Evolutionary conservation across 2,797 vertebrate genomes (phyloP), one percentile per base, ranked within the genome.

Genomic region (Nothura maculosa): DNA sequence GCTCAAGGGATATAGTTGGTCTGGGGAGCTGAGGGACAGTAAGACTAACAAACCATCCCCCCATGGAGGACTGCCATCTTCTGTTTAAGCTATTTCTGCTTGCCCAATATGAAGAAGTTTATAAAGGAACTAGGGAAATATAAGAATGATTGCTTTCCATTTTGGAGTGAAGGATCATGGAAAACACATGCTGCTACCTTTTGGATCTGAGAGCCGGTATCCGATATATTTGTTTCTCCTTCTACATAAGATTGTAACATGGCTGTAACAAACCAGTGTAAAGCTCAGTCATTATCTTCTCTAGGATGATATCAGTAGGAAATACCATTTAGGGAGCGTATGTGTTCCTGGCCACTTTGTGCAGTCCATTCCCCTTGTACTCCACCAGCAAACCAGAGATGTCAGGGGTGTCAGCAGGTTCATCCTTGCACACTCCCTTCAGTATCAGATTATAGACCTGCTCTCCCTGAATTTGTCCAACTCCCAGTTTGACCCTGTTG

Each of bases 1-100:
- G 14, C 34, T 78, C 36, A 10, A 20, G 67, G 34, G 85, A 64
- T 18, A 24, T 57, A 32, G 28, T 27, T 72, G 50, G 18, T 47
- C 18, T 47, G 50, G 25, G 25, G n/a, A 81, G 34, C 50, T 2
- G 0, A 85, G 30, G 14, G 12, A 62, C n/a, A 45, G 16, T 42
- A 54, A 40, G 10, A 52, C 69, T 36, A 47, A 64, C 19, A 81
- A 89, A 11, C 25, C 55, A 27, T 52, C 81, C 63, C 45, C n/a
- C 70, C 52, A 28, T 2, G 30, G 48, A 82, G 32, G 24, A 79
- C 43, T 84, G 63, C 42, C 73, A 48, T 82, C 57, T 77, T 93
- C 79, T 92, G 32, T 60, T 88, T n/a, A 79, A 85, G 68, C 16
- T 69, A 43, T 52, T 93, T 81, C 48, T 80, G 40, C 70, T 80